Percentiles rank a stretch among this genome's conserved stretches.
These are phyloP conservation scores for Deroplatys truncata DNA, from an alignment of 2,888 invertebrate genomes.

Conservation along the genomic window DNA sequence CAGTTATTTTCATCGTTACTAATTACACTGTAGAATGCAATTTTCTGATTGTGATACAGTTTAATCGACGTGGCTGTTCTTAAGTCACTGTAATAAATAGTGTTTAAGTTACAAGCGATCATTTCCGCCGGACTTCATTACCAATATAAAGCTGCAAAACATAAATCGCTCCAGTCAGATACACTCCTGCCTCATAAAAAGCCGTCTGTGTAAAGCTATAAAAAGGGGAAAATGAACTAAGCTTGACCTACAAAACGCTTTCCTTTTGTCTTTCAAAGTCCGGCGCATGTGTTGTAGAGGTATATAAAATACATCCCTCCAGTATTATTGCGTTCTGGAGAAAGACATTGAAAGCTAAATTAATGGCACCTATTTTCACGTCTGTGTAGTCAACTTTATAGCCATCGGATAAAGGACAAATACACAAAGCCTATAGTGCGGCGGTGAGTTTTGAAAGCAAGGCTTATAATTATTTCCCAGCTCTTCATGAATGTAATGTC, in stretches of 20 bases:
- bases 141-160: background rate
- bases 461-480: background rate
- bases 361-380: background rate
- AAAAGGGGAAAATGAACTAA: background rate
- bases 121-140: background rate
- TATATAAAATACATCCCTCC: background rate
- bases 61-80: background rate
- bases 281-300: background rate
- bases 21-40: background rate
- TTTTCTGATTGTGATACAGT: background rate
- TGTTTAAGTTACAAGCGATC: background rate
- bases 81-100: background rate
- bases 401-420: background rate
- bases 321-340: background rate
- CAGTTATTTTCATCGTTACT: background rate
- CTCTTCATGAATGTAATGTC: background rate
- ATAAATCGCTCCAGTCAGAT: background rate
- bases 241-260: background rate
- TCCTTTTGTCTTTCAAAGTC: background rate
- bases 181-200: background rate
- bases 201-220: background rate
- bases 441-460: background rate
- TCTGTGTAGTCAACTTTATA: background rate
- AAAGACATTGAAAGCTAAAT: background rate
- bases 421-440: background rate